Base-by-base conservation (phyloP, 2,113 vertebrate genomes). In the Ictidomys tridecemlineatus region DNA sequence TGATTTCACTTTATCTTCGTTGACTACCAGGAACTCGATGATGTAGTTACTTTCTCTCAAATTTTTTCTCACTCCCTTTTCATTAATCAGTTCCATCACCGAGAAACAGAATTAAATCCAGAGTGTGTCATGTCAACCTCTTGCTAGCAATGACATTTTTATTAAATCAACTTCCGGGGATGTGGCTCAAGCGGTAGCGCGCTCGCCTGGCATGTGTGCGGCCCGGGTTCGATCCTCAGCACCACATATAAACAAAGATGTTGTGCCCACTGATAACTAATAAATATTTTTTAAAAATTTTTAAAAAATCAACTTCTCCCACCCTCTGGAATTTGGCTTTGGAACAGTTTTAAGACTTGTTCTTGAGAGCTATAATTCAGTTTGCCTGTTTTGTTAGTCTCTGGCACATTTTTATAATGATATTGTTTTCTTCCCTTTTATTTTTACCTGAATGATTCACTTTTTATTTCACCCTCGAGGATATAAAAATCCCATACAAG, bases 401-500 rank as follows among this genome's bases (percentile, higher is more conserved):
- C 51, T 63, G 76, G 14, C 51, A 48, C 16, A 77, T 48, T 93
- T 42, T 91, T 72, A 74, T 37, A 89, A 53, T 67, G 17, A 30
- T 74, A 28, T 73, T 91, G 30, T 72, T 93, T 85, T 56, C 51
- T 18, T 93, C 82, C 76, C 42, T 42, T 91, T 89, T 96, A 86
- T 67, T 37, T 69, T 95, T 48, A 37, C 48, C 24, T 53, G 70
- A 69, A 53, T 56, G 18, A 83, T 92, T 93, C 70, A 67, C 63
- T 91, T 86, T 45, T 77, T 89, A 16, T 89, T 79, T 92, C 9
- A 65, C 42, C 83, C 34, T 94, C 61, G 53, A 51, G 53, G 37
- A 83, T 45, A 24, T 92, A 82, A 78, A 72, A 91, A 39, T 82
- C 42, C 67, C 90, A 48, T 12, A 4, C 12, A 74, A 88, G 53